Evolutionary conservation across 1,140 invertebrate species (phyloP).

Genomic region (Drosophila ambigua): DNA sequence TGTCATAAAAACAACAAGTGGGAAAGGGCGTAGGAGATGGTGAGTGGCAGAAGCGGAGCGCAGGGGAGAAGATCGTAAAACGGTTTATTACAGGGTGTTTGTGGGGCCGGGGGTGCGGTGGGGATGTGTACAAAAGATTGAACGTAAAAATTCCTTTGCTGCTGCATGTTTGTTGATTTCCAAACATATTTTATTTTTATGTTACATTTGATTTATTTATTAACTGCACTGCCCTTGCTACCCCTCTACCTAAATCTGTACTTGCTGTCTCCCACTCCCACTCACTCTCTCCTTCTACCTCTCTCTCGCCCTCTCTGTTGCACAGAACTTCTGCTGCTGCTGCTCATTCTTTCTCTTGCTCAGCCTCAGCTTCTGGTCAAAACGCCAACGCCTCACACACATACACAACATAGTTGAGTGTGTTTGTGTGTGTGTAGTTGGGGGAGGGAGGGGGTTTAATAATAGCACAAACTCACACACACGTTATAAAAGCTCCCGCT

Average conservation of each 20-base stretch:
- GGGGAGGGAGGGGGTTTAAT: conserved; percentile 67
- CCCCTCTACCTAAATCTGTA: background rate
- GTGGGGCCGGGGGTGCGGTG: background rate
- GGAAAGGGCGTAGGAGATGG: conserved; percentile 12
- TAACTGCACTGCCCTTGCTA: conserved; percentile 22
- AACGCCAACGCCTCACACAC: conserved; percentile 75
- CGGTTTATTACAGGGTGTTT: conserved; percentile 61
- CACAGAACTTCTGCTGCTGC: conserved; percentile 4
- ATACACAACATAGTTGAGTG: conserved; percentile 58
- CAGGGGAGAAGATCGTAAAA: conserved; percentile 64
- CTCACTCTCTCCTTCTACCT: conserved; percentile 16
- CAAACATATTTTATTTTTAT: conserved; percentile 20
- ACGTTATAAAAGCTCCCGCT: conserved; percentile 75
- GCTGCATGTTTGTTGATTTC: conserved; percentile 29
- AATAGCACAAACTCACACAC: conserved; percentile 57
- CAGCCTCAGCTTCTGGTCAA: conserved; percentile 47
- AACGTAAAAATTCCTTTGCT: conserved; percentile 28
- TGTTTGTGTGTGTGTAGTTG: conserved; percentile 40
- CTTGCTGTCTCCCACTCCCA: conserved; percentile 2
- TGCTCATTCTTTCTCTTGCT: conserved; percentile 27
- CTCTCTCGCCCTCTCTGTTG: conserved; percentile 14
- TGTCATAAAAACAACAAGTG: conserved; percentile 74
- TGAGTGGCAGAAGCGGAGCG: background rate
- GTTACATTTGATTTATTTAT: conserved; percentile 73
- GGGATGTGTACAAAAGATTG: conserved; percentile 37